Evolutionary conservation across 1,140 invertebrate species (phyloP).

Genomic region (Ridgeia piscesae): DNA sequence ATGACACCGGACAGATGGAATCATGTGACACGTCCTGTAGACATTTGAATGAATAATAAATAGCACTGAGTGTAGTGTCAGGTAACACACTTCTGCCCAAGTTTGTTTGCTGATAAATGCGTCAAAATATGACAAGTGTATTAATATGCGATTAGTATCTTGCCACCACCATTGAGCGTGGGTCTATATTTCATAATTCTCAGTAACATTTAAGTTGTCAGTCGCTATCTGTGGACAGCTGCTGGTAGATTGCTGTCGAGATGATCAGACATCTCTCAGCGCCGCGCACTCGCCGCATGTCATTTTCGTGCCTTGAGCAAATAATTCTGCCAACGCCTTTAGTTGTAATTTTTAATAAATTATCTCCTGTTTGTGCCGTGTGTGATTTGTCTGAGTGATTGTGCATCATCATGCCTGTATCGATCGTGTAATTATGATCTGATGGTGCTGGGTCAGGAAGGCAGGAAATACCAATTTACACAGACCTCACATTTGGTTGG

Average conservation of each 20-base stretch:
- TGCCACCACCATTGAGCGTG: background rate
- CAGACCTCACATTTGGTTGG: background rate
- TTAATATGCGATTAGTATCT: background rate
- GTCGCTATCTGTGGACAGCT: background rate
- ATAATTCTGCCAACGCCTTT: background rate
- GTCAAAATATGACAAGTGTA: background rate
- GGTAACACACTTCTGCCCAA: background rate
- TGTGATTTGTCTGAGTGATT: background rate
- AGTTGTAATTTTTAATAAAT: background rate
- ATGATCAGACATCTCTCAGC: background rate
- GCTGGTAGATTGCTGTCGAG: background rate
- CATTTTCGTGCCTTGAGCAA: background rate
- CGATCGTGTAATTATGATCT: background rate
- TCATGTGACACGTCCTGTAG: background rate
- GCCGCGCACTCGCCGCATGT: background rate
- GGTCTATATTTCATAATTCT: background rate
- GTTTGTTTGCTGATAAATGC: background rate
- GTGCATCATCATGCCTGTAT: background rate
- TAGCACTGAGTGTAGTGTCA: background rate
- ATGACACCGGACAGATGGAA: background rate
- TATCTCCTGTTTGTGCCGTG: background rate
- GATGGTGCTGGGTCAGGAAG: background rate
- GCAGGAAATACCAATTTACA: background rate
- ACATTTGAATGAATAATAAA: slow-evolving; percentile 2
- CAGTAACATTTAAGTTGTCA: background rate